Base-by-base conservation (phyloP, 2,797 vertebrate species). In the Chloroceryle amazona region DNA sequence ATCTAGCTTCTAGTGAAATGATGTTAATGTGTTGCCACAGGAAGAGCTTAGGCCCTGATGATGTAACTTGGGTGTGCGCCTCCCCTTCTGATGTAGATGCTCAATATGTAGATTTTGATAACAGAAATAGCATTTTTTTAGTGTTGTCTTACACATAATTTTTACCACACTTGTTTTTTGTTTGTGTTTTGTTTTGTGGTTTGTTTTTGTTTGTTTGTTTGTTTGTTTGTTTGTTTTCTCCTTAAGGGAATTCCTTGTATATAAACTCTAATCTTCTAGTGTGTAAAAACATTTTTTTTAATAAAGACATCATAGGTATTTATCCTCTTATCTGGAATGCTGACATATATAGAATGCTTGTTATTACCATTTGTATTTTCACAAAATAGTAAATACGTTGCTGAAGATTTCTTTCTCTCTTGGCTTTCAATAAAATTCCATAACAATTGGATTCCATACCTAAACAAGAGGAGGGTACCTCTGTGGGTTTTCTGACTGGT, bases 21-120 rank as follows among this genome's bases (percentile, higher is more conserved):
- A 2, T 57, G 19, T 39, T 31, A 47, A 2, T 0, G 1, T 28
- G 12, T 54, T 74, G 19, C 29, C 91, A 8, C 18, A 31, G 21
- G 51, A 28, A 28, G 49, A 67, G 21, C 31, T 44, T 26, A 44
- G 28, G 15, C 31, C 22, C 20, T 52, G 15, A 4, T 37, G 4
- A 12, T 29, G 6, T 88, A 46, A 35, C 28, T 37, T 80, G 49
- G 47, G 9, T 2, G 0, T 35, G 33, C 1, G 1, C 23, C 65
- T 94, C 2, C 15, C 13, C 29, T 67, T 65, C 54, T 73, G 9
- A 52, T 63, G 3, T 9, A 31, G 17, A 6, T 29, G 11, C 47
- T 78, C 15, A 71, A 2, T 58, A 22, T 3, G 0, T 51, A 15
- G 15, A 35, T 75, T 65, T 65, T 52, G 22, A 20, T 49, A 70